Evolutionary conservation across 1,140 invertebrate genomes (phyloP), one percentile per base, ranked within the genome.

Genomic region (Drosophila prosaltans): DNA sequence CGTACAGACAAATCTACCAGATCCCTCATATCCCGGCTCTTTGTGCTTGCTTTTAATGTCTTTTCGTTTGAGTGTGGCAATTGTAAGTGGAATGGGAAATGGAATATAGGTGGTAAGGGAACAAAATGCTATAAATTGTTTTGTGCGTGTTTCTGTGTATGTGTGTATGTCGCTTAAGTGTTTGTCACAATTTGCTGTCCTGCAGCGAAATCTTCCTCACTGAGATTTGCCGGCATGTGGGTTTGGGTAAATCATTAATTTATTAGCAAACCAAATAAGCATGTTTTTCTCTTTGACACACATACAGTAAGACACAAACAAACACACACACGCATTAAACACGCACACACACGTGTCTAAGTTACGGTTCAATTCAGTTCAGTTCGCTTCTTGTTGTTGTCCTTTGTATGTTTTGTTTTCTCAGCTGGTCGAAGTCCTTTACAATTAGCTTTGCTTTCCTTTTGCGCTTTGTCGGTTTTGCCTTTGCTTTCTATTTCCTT

Each of bases 241-340:
- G 48, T 63, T 30, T 64, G 65, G 84, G 78, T 72, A 72, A 83
- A 89, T 89, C 84, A 89, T 90, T 89, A 89, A 89, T 89, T 89
- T 89, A 89, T 89, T 89, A 84, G 85, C 80, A 84, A 89, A 72
- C 71, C 85, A 89, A 89, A 89, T 89, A 83, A 78, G 80, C 79
- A 89, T 74, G 71, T 66, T 77, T 72, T 66, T 69, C 24, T 69
- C 66, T 68, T 69, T 59, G 45, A 60, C 55, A 54, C 68, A 30
- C 60, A 36, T 77, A 69, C 80, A 39, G 26, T 16, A 7, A 36
- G 3, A 36, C 32, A 36, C 32, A 36, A 2, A 36, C 32, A 36
- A 1, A 60, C 55, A 54, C 68, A 26, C 60, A 30, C 80, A 69
- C 77, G 72, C 70, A 78, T 36, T 62, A 30, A 51, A 36, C 77